These are phyloP conservation scores for Delia radicum DNA, from an alignment of 1,140 invertebrate species.

Conservation along the genomic window DNA sequence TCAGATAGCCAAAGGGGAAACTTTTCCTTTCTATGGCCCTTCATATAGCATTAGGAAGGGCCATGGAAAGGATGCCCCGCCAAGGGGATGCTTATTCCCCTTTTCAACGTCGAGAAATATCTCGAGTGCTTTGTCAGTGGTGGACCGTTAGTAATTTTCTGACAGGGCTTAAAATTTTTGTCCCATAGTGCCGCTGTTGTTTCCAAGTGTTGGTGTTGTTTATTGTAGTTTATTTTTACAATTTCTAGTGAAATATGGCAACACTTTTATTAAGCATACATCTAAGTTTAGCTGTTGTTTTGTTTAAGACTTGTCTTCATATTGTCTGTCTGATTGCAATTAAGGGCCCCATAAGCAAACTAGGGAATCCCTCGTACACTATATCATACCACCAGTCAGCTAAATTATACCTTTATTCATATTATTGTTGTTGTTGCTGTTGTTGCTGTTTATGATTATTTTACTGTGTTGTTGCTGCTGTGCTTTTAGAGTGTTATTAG, in stretches of 20 bases:
- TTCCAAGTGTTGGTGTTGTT: background rate
- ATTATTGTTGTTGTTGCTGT: constrained; percentile 8
- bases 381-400: constrained; percentile 8
- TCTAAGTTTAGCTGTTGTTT: background rate
- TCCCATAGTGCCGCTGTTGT: background rate
- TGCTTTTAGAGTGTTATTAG: no score
- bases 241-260: constrained; percentile 21
- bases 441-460: no score
- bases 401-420: constrained; percentile 24
- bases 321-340: constrained; percentile 5
- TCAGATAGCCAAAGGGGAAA: no score
- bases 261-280: constrained; percentile 23
- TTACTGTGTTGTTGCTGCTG: background rate
- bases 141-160: no score
- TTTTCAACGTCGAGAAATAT: no score
- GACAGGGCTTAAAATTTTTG: no score
- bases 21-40: no score
- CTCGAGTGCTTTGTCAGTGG: no score
- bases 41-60: no score
- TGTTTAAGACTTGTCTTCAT: constrained; percentile 7
- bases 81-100: no score
- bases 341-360: constrained; percentile 35
- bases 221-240: background rate
- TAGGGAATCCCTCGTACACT: constrained; percentile 45
- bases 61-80: no score